A percentile compares a stretch with the other conserved stretches of the same genome.
These are phyloP conservation scores for Plagodis dolabraria DNA, from an alignment of 2,888 invertebrate species.

Conservation along the genomic window DNA sequence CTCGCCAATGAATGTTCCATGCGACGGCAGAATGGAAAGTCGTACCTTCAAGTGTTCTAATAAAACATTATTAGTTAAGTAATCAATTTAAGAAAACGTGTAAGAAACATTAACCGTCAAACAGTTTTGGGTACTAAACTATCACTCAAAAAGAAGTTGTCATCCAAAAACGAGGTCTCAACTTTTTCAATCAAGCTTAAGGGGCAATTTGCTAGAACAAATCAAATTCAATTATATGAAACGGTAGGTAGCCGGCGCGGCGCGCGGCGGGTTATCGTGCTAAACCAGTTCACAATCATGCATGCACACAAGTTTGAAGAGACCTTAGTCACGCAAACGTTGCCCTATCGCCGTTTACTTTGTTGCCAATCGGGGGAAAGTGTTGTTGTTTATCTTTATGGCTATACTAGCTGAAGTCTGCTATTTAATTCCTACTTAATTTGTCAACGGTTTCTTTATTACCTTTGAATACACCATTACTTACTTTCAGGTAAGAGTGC, in stretches of 20 bases:
- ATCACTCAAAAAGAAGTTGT: slow-evolving; percentile 6
- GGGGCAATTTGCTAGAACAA: slow-evolving; percentile 31
- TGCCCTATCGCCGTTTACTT: slow-evolving; percentile 38
- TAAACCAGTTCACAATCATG: slow-evolving; percentile 39
- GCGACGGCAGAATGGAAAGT: too few relatives aligned
- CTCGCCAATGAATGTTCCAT: too few relatives aligned
- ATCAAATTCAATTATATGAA: slow-evolving; percentile 41
- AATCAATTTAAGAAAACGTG: too few relatives aligned
- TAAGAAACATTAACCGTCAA: too few relatives aligned
- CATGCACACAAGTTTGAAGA: slow-evolving; percentile 43
- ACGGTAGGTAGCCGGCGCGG: slow-evolving; percentile 20
- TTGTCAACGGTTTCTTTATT: too few relatives aligned
- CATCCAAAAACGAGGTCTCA: slow-evolving; percentile 8
- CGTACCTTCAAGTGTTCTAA: too few relatives aligned
- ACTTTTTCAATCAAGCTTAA: slow-evolving; percentile 24
- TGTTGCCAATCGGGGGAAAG: slow-evolving; percentile 26
- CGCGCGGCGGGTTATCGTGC: slow-evolving; percentile 13
- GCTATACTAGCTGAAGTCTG: slow-evolving; percentile 14
- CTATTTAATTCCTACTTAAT: not conserved
- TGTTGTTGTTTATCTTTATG: slow-evolving; percentile 19
- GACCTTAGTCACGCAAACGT: slow-evolving; percentile 46
- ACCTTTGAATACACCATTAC: too few relatives aligned
- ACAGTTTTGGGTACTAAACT: not conserved
- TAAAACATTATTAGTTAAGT: too few relatives aligned
- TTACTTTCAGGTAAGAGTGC: too few relatives aligned